Conservation (phyloP, 2,888 invertebrate species). For the Cotesia congregata region DNA sequence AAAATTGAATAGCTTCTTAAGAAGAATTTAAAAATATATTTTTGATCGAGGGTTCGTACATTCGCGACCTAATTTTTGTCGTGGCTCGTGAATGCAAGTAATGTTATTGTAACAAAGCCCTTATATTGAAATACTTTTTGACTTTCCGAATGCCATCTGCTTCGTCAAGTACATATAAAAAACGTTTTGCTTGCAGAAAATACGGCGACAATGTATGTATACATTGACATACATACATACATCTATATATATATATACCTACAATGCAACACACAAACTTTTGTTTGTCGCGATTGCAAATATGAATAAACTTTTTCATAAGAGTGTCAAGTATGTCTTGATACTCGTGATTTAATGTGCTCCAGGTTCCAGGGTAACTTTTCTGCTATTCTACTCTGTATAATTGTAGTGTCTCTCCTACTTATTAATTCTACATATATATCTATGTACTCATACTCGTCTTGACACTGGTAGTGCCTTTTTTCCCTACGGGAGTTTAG, state of each 20-base stretch:
- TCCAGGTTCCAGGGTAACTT: conserved; percentile 41
- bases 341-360: conserved; percentile 60
- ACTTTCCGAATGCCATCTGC: conserved; percentile 65
- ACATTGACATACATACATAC: conserved; percentile 12
- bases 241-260: conserved; percentile 16
- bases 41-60: conserved; percentile 31
- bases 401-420: not conserved
- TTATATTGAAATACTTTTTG: conserved; percentile 64
- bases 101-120: conserved; percentile 61
- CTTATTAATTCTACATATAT: too few relatives aligned
- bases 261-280: conserved; percentile 15
- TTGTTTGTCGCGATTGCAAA: conserved; percentile 27
- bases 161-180: conserved; percentile 41
- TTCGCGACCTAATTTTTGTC: conserved; percentile 53
- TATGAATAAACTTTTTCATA: conserved; percentile 44
- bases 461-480: conserved; percentile 41
- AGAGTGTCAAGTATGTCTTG: conserved; percentile 36
- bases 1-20: not conserved
- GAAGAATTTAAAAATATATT: not conserved
- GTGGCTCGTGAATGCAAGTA: conserved; percentile 46
- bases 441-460: conserved; percentile 43
- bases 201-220: conserved; percentile 15
- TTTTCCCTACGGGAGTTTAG: conserved; percentile 44
- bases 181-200: conserved; percentile 17
- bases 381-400: not conserved